Conservation (phyloP, 2,797 vertebrate genomes). For the Heterohyrax brucei region DNA sequence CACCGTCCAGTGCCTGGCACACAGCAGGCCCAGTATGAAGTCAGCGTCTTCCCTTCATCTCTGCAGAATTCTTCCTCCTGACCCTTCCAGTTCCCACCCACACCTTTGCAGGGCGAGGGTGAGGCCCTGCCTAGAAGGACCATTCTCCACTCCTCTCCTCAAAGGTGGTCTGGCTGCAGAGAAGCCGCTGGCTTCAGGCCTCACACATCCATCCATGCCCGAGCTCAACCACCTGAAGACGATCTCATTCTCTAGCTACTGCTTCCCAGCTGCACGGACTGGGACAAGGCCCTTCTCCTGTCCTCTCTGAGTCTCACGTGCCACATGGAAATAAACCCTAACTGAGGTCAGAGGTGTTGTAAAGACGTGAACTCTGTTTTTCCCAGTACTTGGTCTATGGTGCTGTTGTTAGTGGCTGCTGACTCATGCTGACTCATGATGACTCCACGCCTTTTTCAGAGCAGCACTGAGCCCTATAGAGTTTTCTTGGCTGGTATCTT, state of each 20-base stretch:
- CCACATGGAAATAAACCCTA: not conserved
- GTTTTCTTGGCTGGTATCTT: too few species aligned
- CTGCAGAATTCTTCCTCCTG: not conserved
- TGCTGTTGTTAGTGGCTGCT: too few species aligned
- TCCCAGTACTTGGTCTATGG: not conserved
- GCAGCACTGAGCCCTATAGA: too few species aligned
- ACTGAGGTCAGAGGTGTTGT: not conserved
- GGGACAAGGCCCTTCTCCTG: not conserved
- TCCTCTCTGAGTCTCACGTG: not conserved
- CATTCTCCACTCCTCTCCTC: fast-evolving
- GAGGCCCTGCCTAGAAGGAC: not conserved
- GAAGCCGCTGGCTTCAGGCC: not conserved
- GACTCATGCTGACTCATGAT: too few species aligned
- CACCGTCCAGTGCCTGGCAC: not conserved
- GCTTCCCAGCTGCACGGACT: not conserved
- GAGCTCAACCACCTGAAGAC: not conserved
- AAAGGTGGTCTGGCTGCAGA: not conserved
- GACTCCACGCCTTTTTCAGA: too few species aligned
- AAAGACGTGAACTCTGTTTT: not conserved
- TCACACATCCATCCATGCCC: fast-evolving
- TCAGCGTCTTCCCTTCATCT: not conserved
- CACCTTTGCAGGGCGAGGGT: not conserved
- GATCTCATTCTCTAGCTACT: not conserved
- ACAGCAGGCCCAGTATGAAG: not conserved
- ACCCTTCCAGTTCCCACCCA: not conserved